These are phyloP conservation scores for Ptyas mucosa DNA, from an alignment of 2,113 vertebrate genomes.

Conservation along the genomic window DNA sequence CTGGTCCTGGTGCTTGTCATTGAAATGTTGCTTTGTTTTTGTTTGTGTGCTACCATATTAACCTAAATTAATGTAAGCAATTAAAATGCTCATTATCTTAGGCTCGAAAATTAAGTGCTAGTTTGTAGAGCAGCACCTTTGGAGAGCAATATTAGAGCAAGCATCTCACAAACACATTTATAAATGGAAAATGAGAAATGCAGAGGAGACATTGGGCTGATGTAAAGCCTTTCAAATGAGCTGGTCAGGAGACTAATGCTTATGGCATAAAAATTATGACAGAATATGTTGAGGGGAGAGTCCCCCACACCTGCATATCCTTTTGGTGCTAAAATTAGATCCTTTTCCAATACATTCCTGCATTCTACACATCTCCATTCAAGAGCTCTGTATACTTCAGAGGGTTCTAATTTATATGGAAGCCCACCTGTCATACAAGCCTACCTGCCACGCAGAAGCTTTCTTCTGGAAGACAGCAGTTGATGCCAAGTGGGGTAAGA, in stretches of 20 bases:
- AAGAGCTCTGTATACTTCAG: background rate
- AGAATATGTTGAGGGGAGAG: background rate
- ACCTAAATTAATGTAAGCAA: conserved; percentile 27
- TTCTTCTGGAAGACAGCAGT: background rate
- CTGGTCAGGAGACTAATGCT: background rate
- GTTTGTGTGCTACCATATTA: conserved; percentile 16
- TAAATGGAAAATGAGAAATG: background rate
- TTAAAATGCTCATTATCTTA: conserved; percentile 22
- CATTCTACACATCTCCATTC: background rate
- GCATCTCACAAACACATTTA: conserved; percentile 8
- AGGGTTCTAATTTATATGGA: background rate
- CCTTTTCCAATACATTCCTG: background rate
- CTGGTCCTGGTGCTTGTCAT: conserved; percentile 7
- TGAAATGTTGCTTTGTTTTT: conserved; percentile 23
- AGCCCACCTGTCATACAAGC: background rate
- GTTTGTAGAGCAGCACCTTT: background rate
- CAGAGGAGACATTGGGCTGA: background rate
- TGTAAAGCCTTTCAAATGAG: background rate
- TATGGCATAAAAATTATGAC: background rate
- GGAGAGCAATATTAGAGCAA: conserved; percentile 18
- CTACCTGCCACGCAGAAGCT: background rate
- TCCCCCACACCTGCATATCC: background rate
- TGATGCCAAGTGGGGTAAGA: background rate
- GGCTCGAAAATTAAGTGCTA: conserved; percentile 18
- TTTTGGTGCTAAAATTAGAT: background rate